Conservation (phyloP, 2,797 vertebrate genomes). For the Paguma larvata region DNA sequence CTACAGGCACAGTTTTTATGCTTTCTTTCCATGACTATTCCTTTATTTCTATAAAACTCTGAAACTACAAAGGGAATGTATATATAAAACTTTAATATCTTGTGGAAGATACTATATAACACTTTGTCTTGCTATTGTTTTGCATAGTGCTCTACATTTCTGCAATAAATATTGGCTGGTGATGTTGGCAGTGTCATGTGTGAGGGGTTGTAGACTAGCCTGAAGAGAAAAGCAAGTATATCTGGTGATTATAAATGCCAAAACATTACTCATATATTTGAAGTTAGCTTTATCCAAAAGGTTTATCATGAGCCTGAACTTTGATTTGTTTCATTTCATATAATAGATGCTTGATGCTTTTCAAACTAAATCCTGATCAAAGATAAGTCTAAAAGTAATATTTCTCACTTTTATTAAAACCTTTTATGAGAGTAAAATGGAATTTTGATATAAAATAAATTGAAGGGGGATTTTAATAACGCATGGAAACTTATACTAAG, state of each 20-base stretch:
- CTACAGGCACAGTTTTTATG: background rate
- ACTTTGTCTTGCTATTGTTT: constrained; percentile 8
- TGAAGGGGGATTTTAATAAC: constrained; percentile 51
- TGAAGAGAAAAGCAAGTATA: constrained; percentile 38
- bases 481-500: background rate
- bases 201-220: background rate
- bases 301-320: constrained; percentile 27
- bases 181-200: background rate
- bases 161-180: constrained; percentile 4
- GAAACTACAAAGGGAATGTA: constrained; percentile 38
- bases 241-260: background rate
- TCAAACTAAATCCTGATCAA: constrained; percentile 52
- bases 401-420: constrained; percentile 53
- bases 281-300: background rate
- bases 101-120: background rate
- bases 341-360: constrained; percentile 19
- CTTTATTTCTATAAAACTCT: constrained; percentile 37
- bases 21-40: background rate
- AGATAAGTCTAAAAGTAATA: constrained; percentile 28
- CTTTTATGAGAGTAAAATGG: constrained; percentile 13
- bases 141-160: background rate
- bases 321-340: constrained; percentile 38
- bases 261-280: background rate
- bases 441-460: constrained; percentile 64
- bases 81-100: background rate